Conservation (phyloP, 2,797 vertebrate genomes). For the Oceanodroma leucorhoa region DNA sequence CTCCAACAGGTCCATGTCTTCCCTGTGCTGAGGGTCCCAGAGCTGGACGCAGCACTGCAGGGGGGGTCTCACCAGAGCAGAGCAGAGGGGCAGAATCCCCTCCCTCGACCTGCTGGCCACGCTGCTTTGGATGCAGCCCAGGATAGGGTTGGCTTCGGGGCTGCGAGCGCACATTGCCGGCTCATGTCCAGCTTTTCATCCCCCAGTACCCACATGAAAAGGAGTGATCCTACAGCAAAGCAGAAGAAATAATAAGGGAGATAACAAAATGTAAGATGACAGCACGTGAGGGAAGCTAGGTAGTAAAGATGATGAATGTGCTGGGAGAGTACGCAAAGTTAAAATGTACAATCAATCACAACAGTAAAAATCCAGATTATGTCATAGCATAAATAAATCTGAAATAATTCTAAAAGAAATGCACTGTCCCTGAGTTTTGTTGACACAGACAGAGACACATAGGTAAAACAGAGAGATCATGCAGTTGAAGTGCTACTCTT, state of each 20-base stretch:
- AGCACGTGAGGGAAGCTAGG: not conserved
- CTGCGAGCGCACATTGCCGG: no score
- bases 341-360: not conserved
- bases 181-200: no score
- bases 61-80: no score
- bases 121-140: no score
- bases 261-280: not conserved
- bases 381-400: not conserved
- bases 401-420: not conserved
- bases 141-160: no score
- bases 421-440: not conserved
- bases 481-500: not conserved
- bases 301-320: not conserved
- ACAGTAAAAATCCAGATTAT: not conserved
- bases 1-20: no score
- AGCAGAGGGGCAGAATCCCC: no score
- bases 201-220: not conserved
- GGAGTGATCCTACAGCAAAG: not conserved
- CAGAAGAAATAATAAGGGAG: not conserved
- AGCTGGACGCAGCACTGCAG: no score
- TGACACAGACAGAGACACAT: not conserved
- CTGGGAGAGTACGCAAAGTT: not conserved
- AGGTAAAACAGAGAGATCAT: not conserved
- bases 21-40: no score
- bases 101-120: no score